Conservation (phyloP, 2,113 vertebrate species). For the Scalopus aquaticus region DNA sequence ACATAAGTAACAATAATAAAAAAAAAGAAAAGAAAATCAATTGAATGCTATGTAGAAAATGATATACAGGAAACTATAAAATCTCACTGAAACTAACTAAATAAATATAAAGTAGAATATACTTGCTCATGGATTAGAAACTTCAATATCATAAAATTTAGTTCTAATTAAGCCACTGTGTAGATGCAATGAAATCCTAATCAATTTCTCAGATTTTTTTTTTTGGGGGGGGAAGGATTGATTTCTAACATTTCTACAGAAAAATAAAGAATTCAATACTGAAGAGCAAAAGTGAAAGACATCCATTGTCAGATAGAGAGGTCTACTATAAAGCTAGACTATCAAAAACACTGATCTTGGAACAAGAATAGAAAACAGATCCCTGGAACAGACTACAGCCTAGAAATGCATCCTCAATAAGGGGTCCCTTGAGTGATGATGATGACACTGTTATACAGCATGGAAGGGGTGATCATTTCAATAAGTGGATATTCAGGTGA, state of each 20-base stretch:
- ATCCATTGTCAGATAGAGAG: background rate
- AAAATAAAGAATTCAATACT: background rate
- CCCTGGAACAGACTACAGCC: background rate
- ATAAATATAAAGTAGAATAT: background rate
- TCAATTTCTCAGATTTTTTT: background rate
- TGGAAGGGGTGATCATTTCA: background rate
- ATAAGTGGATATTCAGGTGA: background rate
- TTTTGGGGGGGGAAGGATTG: background rate
- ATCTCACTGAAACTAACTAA: background rate
- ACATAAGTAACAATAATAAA: too few species aligned
- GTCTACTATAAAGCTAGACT: too few species aligned
- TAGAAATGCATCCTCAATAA: background rate
- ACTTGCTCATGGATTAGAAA: background rate
- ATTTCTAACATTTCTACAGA: background rate
- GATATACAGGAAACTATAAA: background rate
- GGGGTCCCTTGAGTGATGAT: background rate
- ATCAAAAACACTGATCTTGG: background rate
- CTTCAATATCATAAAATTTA: background rate
- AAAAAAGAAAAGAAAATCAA: too few species aligned
- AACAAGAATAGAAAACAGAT: background rate
- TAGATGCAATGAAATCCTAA: background rate
- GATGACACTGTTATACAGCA: background rate
- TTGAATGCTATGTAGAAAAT: background rate
- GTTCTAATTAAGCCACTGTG: background rate
- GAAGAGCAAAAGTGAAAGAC: background rate